Percentiles rank a stretch among this genome's conserved stretches.
Evolutionary conservation across 2,113 vertebrate species (phyloP).

Genomic region (Alosa alosa): DNA sequence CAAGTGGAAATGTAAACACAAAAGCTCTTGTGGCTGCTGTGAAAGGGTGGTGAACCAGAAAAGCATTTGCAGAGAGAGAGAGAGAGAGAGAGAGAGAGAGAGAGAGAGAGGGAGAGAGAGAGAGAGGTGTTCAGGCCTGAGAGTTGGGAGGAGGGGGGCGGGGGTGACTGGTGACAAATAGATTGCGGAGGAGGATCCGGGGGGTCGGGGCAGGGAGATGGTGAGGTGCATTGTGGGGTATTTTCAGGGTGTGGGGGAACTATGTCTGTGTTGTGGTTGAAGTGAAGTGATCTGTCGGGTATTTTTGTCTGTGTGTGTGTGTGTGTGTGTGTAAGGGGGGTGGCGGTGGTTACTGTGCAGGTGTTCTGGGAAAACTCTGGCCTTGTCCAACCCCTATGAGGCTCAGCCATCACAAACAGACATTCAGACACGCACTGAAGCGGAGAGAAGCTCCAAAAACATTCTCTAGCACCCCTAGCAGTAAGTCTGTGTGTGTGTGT

Average conservation of each 20-base stretch:
- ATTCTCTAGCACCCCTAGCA: not conserved
- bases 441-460: not conserved
- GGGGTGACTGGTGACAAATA: not conserved
- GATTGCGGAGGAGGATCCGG: not conserved
- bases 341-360: not conserved
- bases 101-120: too few relatives aligned
- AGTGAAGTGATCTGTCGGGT: not conserved
- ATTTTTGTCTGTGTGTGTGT: too few relatives aligned
- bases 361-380: constrained; percentile 5
- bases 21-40: not conserved
- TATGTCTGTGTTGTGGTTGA: not conserved
- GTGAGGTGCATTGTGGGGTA: not conserved
- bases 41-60: not conserved
- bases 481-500: not conserved
- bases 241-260: too few relatives aligned
- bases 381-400: not conserved
- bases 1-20: not conserved
- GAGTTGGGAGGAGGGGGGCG: not conserved
- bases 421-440: not conserved
- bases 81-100: not conserved
- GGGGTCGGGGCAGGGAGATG: not conserved
- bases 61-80: not conserved
- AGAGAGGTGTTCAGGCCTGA: not conserved
- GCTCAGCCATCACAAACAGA: not conserved
- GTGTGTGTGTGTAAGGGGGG: not conserved